Evolutionary conservation across 2,797 vertebrate genomes (phyloP).

Genomic region (Phrynocephalus guinanensis): DNA sequence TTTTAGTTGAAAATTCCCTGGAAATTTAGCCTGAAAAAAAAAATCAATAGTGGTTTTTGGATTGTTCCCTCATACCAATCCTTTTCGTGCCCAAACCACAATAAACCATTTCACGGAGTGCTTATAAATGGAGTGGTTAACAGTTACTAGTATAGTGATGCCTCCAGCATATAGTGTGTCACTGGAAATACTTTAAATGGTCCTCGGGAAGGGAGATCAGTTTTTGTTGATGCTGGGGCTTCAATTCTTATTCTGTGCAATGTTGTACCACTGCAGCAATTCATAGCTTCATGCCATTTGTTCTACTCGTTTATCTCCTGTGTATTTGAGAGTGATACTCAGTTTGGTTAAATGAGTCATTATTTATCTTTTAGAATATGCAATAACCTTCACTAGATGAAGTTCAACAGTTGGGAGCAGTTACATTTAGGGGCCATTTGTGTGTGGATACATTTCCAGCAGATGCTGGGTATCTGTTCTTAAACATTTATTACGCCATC

Average conservation of each 20-base stretch:
- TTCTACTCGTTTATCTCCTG: not conserved
- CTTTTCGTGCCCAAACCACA: not conserved
- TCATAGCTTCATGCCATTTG: not conserved
- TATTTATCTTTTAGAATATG: not conserved
- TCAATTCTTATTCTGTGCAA: not conserved
- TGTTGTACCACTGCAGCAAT: not conserved
- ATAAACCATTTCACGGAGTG: not conserved
- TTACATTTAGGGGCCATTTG: not conserved
- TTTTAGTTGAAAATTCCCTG: not conserved
- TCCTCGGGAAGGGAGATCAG: not conserved
- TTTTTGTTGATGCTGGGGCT: not conserved
- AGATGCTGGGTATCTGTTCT: not conserved
- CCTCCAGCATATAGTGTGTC: not conserved
- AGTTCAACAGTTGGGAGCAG: not conserved
- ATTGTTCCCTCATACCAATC: too few relatives aligned
- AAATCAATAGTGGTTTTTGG: not conserved
- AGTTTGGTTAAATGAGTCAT: slow-evolving; percentile 14
- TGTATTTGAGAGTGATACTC: not conserved
- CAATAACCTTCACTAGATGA: slow-evolving; percentile 8
- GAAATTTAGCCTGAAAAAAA: too few relatives aligned
- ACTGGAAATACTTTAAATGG: not conserved
- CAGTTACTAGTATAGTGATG: not conserved
- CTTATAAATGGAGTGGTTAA: not conserved
- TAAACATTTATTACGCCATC: not conserved
- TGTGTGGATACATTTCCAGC: not conserved